phyloP scores from a whole-genome alignment of 1,140 invertebrate genomes.

The Glossosoma conforme region DNA sequence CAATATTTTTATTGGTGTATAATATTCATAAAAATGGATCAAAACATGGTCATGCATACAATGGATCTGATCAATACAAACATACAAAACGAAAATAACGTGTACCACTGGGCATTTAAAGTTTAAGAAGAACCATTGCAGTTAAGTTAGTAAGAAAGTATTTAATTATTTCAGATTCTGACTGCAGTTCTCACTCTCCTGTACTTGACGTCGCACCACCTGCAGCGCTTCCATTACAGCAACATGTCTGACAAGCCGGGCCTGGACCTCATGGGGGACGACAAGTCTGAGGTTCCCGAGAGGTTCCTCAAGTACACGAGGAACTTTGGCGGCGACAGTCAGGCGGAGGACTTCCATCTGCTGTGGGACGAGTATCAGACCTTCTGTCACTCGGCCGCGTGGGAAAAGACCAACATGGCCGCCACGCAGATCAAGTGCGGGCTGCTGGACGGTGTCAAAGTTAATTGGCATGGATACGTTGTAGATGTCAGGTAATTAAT shows the following conservation, averaged over 20 bases:
- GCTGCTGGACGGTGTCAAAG: conserved; percentile 57
- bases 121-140: no score
- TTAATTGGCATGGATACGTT: conserved; percentile 71
- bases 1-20: no score
- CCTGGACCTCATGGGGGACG: conserved; percentile 31
- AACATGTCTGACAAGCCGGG: conserved; percentile 19
- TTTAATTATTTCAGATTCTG: conserved; percentile 20
- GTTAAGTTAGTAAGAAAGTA: no score
- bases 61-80: no score
- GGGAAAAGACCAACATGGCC: conserved; percentile 60
- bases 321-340: conserved; percentile 21
- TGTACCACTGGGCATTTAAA: no score
- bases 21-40: no score
- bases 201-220: conserved; percentile 21
- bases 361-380: conserved; percentile 68
- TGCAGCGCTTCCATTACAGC: conserved; percentile 25
- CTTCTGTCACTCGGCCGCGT: conserved; percentile 64
- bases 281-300: conserved; percentile 34
- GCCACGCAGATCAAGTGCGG: conserved; percentile 65
- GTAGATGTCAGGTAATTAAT: conserved; percentile 61
- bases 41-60: no score
- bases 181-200: conserved; percentile 17
- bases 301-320: conserved; percentile 32
- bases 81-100: no score
- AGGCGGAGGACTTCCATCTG: conserved; percentile 35